Base-by-base conservation (phyloP, 2,888 invertebrate species). In the Odontocerum albicorne region DNA sequence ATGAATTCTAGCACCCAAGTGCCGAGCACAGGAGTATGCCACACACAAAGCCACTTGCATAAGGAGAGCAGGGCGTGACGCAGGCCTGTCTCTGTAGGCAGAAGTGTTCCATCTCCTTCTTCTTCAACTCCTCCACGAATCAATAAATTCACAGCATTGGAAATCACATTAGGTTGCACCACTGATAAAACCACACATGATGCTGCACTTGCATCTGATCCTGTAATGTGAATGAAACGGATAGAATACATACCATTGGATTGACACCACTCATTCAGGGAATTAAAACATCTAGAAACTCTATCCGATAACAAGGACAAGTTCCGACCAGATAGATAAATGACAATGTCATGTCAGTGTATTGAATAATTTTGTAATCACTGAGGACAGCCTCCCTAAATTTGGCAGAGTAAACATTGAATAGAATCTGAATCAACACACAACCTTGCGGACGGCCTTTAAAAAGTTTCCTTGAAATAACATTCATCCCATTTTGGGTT, bases 1-100 rank as follows among this genome's bases (percentile, higher is more conserved):
- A 90, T 81, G 61, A 86, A 83, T 2, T 83, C 80, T 64, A 85
- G 71, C 1, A 88, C 81, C 81, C 89, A 85, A 7, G 80, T 74
- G 19, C 84, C 82, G 0, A 90, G 72, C 39, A 82, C 80, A 2
- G 83, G 79, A 0, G 84, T 83, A 17, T 80, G 80, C 77, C 85
- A 85, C 49, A 77, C 75, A 1, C 78, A 74, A 50, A 87, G 68
- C 88, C 89, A 90, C n/a, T 72, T 72, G 64, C 86, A 88, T 1
- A 90, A 72, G 40, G 84, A 79, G 15, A 77, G 75, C 2, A 90
- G 72, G 0, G 87, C 84, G 43, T 81, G 79, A 13, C 81, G 77
- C 6, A 88, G 73, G 27, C 81, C 81, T 1, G 75, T 73, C 4
- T 22, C 16, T 13, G 22, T 39, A 7, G 20, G 45, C 7, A 36